These are phyloP conservation scores for Lepidothrix coronata DNA, from an alignment of 2,113 vertebrate species.

Conservation along the genomic window DNA sequence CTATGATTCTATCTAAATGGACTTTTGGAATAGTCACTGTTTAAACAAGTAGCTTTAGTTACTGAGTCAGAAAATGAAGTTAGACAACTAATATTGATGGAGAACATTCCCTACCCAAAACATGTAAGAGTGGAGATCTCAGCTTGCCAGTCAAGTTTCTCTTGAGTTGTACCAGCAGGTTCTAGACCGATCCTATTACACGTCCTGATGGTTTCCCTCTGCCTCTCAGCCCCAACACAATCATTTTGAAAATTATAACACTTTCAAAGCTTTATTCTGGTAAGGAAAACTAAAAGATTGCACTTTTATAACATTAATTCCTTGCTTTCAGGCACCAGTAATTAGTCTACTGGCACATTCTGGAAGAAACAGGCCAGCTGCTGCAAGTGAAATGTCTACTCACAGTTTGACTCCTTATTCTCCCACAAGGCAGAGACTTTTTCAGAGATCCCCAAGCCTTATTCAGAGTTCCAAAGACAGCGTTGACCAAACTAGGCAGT, in stretches of 20 bases:
- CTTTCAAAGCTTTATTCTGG: not conserved
- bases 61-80: not conserved
- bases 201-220: not conserved
- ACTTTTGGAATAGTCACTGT: not conserved
- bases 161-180: not conserved
- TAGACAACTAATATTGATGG: not conserved
- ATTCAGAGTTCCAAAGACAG: not conserved
- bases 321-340: not conserved
- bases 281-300: too few relatives aligned
- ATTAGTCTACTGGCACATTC: not conserved
- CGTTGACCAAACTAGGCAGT: not conserved
- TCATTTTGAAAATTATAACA: not conserved
- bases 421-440: not conserved
- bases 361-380: not conserved
- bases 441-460: not conserved
- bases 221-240: not conserved
- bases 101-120: not conserved
- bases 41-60: not conserved
- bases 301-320: not conserved
- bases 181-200: not conserved
- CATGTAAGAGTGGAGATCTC: not conserved
- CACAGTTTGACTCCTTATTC: not conserved
- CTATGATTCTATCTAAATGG: not conserved
- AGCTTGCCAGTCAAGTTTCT: accelerated
- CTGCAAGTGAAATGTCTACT: not conserved